Evolutionary conservation across 1,140 invertebrate genomes (phyloP).

Genomic region (Drosophila ananassae): DNA sequence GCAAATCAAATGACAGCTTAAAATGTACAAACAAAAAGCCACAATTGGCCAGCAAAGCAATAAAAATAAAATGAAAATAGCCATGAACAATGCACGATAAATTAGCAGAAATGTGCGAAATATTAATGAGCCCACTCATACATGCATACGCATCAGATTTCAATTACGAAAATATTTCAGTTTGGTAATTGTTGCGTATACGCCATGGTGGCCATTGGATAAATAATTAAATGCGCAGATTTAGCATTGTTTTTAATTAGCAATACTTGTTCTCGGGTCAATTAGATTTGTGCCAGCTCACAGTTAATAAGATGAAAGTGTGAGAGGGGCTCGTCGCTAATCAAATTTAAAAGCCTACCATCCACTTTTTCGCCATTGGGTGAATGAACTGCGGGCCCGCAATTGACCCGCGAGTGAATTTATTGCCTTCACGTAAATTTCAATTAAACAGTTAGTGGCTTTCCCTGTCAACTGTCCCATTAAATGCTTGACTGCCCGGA

Average conservation of each 20-base stretch:
- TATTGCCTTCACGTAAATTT: slow-evolving; percentile 62
- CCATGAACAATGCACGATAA: slow-evolving; percentile 47
- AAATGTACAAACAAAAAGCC: slow-evolving; percentile 42
- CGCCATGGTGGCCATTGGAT: slow-evolving; percentile 18
- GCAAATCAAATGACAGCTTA: slow-evolving; percentile 63
- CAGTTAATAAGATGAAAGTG: slow-evolving; percentile 2
- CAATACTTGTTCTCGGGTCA: slow-evolving; percentile 32
- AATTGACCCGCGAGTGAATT: slow-evolving; percentile 34
- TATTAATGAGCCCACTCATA: slow-evolving; percentile 52
- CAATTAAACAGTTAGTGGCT: slow-evolving; percentile 74
- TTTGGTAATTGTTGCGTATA: slow-evolving; percentile 50
- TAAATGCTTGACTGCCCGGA: slow-evolving; percentile 37
- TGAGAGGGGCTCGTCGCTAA: slow-evolving; percentile 7
- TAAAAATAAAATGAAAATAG: slow-evolving; percentile 41
- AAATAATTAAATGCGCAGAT: slow-evolving; percentile 38
- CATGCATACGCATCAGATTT: slow-evolving; percentile 48
- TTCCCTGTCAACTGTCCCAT: slow-evolving; percentile 67
- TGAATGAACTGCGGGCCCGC: slow-evolving; percentile 16
- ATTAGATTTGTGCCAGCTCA: slow-evolving; percentile 34
- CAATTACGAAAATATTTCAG: slow-evolving; percentile 55
- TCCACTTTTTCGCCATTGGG: slow-evolving; percentile 4
- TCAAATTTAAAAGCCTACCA: slow-evolving; percentile 29
- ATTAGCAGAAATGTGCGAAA: slow-evolving; percentile 60
- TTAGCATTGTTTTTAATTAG: slow-evolving; percentile 58
- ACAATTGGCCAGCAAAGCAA: slow-evolving; percentile 40